Conservation (phyloP, 2,797 vertebrate genomes). For the Mallotus villosus region DNA sequence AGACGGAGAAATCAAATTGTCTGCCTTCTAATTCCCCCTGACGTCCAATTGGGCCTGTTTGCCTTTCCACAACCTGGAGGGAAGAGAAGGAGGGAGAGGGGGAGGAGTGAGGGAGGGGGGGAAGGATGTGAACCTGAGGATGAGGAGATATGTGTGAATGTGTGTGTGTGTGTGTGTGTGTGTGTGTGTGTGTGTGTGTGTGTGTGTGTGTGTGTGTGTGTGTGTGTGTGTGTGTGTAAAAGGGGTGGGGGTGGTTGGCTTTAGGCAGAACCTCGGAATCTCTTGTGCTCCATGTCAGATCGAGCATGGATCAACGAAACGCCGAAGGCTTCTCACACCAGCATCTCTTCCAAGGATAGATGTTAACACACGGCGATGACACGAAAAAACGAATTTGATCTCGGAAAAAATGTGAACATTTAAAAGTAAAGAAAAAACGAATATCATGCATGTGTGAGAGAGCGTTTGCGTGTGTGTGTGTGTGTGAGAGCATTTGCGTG, state of each 20-base stretch:
- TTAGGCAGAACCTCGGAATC: conserved; percentile 50
- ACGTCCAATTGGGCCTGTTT: conserved; percentile 65
- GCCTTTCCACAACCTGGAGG: conserved; percentile 63
- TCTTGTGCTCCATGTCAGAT: conserved; percentile 64
- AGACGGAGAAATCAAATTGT: conserved; percentile 75
- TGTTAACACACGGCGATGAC: no score
- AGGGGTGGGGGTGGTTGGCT: conserved; percentile 31
- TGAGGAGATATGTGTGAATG: conserved; percentile 13
- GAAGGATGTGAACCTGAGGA: conserved; percentile 36
- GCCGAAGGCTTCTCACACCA: background rate
- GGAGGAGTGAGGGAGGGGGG: conserved; percentile 18
- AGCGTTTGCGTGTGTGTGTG: no score
- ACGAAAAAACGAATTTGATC: no score
- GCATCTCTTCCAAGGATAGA: no score
- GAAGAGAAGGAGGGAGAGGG: conserved; percentile 16
- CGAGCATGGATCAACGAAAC: conserved; percentile 59
- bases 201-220: conserved; percentile 21
- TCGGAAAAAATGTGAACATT: background rate
- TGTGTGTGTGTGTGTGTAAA: conserved; percentile 23
- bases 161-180: conserved; percentile 25
- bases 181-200: conserved; percentile 10
- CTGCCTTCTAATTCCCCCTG: conserved; percentile 69
- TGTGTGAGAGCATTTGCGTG: no score
- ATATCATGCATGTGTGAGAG: no score
- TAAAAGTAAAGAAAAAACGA: no score